A percentile compares a stretch with the other conserved stretches of the same genome.
Conservation (phyloP, 2,113 vertebrate species). For the Gopherus flavomarginatus region DNA sequence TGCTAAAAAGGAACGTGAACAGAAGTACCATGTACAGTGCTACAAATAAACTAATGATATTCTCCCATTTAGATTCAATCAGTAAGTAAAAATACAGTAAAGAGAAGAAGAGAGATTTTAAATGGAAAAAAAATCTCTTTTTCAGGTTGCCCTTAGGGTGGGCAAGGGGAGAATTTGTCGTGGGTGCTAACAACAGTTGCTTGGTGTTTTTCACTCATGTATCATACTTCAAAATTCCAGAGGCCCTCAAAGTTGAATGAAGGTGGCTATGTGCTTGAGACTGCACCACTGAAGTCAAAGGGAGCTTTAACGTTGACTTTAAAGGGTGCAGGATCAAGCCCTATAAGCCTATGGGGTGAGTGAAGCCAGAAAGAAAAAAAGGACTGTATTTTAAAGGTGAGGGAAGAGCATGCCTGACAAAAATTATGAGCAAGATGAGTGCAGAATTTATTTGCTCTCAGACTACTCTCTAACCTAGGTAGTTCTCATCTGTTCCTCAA, state of each 20-base stretch:
- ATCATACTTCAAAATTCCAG: neutral
- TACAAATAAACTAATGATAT: slow-evolving; percentile 5
- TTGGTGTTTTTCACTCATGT: neutral
- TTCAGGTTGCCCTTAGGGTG: neutral
- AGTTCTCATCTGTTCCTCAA: slow-evolving; percentile 9
- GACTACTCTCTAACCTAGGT: neutral
- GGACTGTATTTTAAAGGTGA: neutral
- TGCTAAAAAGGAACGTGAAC: slow-evolving; percentile 44
- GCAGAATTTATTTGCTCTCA: neutral
- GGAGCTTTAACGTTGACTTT: neutral
- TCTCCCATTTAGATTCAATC: slow-evolving; percentile 5
- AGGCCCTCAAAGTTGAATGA: slow-evolving; percentile 4
- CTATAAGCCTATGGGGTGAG: neutral
- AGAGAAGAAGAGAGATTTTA: neutral
- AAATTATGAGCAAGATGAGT: neutral
- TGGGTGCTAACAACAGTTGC: neutral
- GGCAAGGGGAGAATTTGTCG: neutral
- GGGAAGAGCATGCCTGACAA: neutral
- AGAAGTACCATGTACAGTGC: slow-evolving; percentile 9
- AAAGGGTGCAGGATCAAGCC: neutral
- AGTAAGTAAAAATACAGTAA: slow-evolving; percentile 32
- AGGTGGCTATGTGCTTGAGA: neutral
- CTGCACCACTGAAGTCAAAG: neutral
- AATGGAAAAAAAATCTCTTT: neutral
- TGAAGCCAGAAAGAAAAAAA: neutral